These are phyloP conservation scores for Daphoenositta chrysoptera DNA, from an alignment of 2,113 vertebrate genomes.

Conservation along the genomic window DNA sequence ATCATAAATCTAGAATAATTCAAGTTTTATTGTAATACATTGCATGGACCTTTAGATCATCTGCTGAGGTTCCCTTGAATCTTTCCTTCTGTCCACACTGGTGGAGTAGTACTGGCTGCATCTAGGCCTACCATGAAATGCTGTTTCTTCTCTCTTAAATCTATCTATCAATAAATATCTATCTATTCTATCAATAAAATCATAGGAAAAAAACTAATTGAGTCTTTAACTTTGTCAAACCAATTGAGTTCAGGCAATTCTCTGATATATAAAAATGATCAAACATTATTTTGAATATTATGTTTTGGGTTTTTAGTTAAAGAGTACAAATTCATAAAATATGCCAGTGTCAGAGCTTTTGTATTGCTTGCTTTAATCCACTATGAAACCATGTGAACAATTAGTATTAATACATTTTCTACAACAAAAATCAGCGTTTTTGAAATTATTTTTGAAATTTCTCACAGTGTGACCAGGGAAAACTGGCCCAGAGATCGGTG, in stretches of 20 bases:
- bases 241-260: neutral
- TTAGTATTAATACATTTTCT: neutral
- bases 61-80: neutral
- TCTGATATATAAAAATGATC: neutral
- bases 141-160: neutral
- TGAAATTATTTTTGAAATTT: neutral
- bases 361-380: neutral
- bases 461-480: neutral
- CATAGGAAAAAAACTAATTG: neutral
- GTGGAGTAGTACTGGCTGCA: neutral
- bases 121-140: neutral
- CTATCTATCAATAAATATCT: too few relatives aligned
- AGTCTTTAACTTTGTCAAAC: neutral
- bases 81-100: neutral
- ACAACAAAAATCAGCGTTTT: neutral
- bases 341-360: neutral
- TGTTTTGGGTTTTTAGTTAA: neutral
- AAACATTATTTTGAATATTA: neutral
- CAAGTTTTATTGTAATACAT: constrained; percentile 24
- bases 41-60: neutral
- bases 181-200: neutral
- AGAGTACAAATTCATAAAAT: neutral
- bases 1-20: constrained; percentile 47
- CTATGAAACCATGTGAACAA: neutral
- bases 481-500: neutral